A percentile compares a stretch with the other conserved stretches of the same genome.
Evolutionary conservation across 2,888 invertebrate genomes (phyloP).

Genomic region (Craniophora ligustri): DNA sequence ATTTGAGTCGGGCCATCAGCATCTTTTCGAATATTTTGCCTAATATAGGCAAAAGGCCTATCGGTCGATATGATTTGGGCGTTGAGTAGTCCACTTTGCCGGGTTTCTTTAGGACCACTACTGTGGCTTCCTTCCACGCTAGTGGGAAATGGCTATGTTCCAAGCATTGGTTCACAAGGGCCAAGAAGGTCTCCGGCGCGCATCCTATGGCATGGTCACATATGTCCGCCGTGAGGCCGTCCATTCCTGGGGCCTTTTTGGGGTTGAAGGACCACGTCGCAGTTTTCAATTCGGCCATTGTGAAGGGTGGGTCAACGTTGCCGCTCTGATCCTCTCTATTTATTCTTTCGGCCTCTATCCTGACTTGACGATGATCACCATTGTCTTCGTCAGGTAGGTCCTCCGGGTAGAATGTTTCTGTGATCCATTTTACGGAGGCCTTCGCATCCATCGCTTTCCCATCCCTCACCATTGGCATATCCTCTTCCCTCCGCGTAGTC

Average conservation of each 20-base stretch:
- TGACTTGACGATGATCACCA: background rate
- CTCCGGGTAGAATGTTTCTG: conserved; percentile 5
- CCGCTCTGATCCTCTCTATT: background rate
- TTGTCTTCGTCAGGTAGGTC: background rate
- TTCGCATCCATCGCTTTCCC: background rate
- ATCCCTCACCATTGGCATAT: background rate
- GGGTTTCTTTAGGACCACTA: conserved; percentile 2
- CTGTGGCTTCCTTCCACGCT: conserved; percentile 5
- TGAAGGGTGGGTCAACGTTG: conserved; percentile 33
- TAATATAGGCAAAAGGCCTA: conserved; percentile 2
- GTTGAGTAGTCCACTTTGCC: background rate
- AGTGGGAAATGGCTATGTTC: background rate
- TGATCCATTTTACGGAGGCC: background rate
- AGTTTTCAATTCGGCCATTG: background rate
- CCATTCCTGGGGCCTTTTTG: conserved; percentile 18
- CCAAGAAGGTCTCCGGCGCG: no score
- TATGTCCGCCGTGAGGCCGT: conserved; percentile 16
- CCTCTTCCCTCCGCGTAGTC: conserved; percentile 5
- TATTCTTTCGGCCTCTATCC: conserved; percentile 14
- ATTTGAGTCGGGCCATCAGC: conserved; percentile 2
- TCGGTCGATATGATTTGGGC: conserved; percentile 6
- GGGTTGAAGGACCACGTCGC: conserved; percentile 32
- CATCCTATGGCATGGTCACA: conserved; percentile 1
- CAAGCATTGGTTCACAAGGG: no score
- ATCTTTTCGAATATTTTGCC: conserved; percentile 3